Percentiles rank a stretch among this genome's conserved stretches.
Evolutionary conservation across 2,113 vertebrate genomes (phyloP).

Genomic region (Pomatorhinus ruficollis): DNA sequence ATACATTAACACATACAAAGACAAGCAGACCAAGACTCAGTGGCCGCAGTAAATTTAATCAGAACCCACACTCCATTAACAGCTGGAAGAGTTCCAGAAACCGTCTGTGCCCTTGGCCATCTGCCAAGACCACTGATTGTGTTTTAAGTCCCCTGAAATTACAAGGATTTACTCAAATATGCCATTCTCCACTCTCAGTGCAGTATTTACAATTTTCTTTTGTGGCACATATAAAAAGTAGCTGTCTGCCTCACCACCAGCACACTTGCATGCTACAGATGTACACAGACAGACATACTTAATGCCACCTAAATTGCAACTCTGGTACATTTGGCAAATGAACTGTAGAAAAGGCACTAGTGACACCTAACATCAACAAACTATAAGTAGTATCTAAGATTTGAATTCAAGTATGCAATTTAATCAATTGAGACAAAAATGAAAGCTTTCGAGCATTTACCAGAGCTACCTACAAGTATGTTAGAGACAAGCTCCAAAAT

Average conservation of each 20-base stretch:
- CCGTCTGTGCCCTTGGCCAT: background rate
- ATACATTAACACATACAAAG: background rate
- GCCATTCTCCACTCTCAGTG: background rate
- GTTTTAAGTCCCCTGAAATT: constrained; percentile 50
- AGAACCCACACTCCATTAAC: constrained; percentile 51
- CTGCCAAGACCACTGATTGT: constrained; percentile 22
- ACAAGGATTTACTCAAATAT: background rate
- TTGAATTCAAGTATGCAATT: background rate
- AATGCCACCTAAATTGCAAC: background rate
- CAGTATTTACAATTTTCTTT: background rate
- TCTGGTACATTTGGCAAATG: background rate
- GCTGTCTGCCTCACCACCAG: background rate
- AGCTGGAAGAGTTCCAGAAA: constrained; percentile 48
- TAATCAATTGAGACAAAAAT: background rate
- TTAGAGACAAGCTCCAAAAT: background rate
- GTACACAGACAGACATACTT: background rate
- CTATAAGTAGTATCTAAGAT: background rate
- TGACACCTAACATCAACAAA: background rate
- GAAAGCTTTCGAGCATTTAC: background rate
- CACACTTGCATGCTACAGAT: background rate
- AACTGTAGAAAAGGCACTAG: background rate
- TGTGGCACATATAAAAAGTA: background rate
- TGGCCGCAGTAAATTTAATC: constrained; percentile 42
- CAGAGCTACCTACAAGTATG: background rate
- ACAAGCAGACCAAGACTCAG: background rate